Evolutionary conservation across 2,797 vertebrate genomes (phyloP), one percentile per base, ranked within the genome.

Genomic region (Thripadectes ignobilis): DNA sequence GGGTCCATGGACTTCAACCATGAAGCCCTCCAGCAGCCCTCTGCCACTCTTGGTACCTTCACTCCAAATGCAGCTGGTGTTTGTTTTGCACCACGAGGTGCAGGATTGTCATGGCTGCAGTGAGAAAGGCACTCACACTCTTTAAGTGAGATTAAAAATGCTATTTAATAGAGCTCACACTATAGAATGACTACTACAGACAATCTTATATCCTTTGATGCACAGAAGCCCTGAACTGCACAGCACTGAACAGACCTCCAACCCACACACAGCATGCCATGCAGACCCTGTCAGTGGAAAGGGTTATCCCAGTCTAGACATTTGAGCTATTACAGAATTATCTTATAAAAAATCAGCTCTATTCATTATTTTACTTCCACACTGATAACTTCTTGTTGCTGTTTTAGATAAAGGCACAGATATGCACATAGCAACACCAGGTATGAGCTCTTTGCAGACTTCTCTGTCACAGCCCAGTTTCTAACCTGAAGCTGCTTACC

Each of bases 401-500:
- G 19, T 73, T 77, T 88, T 30, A 68, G 30, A n/a, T 68, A 23
- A 85, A 61, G 77, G 43, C 62, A 71, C 21, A 43, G 45, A 63
- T 36, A 34, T 0, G 1, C 18, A 29, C 0, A 0, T 26, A 43
- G 32, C 58, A 65, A 24, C 55, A 48, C 29, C 9, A 17, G 39
- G 21, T 23, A 30, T 0, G 10, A 69, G 32, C 15, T 91, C 29
- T 43, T 23, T n/a, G 32, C 34, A 57, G 41, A 61, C 4, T 63
- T 36, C 45, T 48, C 54, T 65, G 26, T 52, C 72, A n/a, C 30
- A 16, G 32, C 23, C 38, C 57, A 29, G 34, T 83, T 88, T 79
- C 68, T 78, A 36, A 43, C 43, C 29, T 3, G 5, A 13, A 36
- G 39, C 63, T 66, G 24, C 39, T 69, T 21, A 66, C 20, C 54